phyloP scores from a whole-genome alignment of 2,888 invertebrate genomes.

The Carabus problematicus region DNA sequence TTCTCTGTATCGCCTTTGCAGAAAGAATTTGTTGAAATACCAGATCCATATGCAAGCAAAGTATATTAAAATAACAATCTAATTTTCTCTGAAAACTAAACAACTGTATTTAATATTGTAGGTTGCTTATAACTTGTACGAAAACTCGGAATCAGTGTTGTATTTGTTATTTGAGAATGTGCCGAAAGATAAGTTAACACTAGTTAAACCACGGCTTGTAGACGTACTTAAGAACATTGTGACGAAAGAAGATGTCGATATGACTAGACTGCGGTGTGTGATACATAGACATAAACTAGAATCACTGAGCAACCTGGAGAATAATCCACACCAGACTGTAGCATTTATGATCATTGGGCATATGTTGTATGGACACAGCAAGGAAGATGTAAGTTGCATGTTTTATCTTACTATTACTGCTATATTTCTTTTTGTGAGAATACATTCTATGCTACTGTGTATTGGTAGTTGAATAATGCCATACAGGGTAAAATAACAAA shows the following conservation, averaged over 20 bases:
- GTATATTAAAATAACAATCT: conserved; percentile 51
- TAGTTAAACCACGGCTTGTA: conserved; percentile 67
- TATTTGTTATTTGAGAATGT: conserved; percentile 79
- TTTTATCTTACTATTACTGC: conserved; percentile 18
- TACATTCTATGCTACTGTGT: too few relatives aligned
- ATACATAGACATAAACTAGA: conserved; percentile 75
- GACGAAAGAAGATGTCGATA: conserved; percentile 68
- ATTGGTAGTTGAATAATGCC: too few relatives aligned
- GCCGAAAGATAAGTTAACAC: conserved; percentile 69
- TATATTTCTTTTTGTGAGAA: too few relatives aligned
- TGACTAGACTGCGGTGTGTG: conserved; percentile 76
- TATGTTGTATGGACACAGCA: conserved; percentile 78
- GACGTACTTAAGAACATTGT: conserved; percentile 61
- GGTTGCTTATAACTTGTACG: conserved; percentile 73
- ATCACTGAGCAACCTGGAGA: conserved; percentile 74
- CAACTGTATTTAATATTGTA: conserved; percentile 51
- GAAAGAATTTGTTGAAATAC: conserved; percentile 80
- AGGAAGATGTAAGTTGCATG: conserved; percentile 70
- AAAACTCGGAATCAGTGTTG: conserved; percentile 75
- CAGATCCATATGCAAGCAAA: conserved; percentile 81
- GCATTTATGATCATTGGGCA: conserved; percentile 83
- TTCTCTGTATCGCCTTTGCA: conserved; percentile 88
- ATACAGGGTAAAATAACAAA: too few relatives aligned
- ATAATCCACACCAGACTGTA: conserved; percentile 77
- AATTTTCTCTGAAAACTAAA: not conserved